Conservation (phyloP, 2,113 vertebrate genomes). For the Numida meleagris region DNA sequence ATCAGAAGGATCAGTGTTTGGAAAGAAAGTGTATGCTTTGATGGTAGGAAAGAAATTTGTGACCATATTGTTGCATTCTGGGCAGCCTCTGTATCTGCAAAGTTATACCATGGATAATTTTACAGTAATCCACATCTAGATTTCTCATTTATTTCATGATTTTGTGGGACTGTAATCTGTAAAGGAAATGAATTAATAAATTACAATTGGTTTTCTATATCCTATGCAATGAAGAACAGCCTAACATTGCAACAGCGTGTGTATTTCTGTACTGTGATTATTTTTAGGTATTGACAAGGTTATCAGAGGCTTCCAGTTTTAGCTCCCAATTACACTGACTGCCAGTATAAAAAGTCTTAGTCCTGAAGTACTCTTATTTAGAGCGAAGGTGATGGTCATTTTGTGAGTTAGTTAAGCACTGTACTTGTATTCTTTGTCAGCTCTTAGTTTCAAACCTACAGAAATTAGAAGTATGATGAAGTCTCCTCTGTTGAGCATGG, state of each 20-base stretch:
- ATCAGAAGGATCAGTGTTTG: not conserved
- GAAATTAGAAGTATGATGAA: not conserved
- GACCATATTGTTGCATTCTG: not conserved
- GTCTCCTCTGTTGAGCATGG: not conserved
- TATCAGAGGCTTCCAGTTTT: not conserved
- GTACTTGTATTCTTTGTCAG: not conserved
- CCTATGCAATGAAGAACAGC: not conserved
- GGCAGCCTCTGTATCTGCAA: not conserved
- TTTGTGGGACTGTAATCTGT: not conserved
- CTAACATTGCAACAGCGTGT: not conserved
- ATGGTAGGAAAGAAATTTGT: not conserved
- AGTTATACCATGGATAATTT: not conserved
- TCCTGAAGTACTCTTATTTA: not conserved
- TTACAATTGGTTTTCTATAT: not conserved
- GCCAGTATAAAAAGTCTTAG: not conserved
- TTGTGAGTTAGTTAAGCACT: not conserved
- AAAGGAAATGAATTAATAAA: not conserved
- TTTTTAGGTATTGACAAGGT: not conserved
- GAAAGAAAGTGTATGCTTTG: not conserved
- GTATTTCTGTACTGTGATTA: not conserved
- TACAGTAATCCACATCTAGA: not conserved
- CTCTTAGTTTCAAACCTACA: not conserved
- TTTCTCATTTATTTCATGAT: not conserved
- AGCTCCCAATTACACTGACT: not conserved
- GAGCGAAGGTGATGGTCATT: not conserved